Evolutionary conservation across 2,888 invertebrate species (phyloP).

Genomic region (Cataglyphis rosenhaueri): DNA sequence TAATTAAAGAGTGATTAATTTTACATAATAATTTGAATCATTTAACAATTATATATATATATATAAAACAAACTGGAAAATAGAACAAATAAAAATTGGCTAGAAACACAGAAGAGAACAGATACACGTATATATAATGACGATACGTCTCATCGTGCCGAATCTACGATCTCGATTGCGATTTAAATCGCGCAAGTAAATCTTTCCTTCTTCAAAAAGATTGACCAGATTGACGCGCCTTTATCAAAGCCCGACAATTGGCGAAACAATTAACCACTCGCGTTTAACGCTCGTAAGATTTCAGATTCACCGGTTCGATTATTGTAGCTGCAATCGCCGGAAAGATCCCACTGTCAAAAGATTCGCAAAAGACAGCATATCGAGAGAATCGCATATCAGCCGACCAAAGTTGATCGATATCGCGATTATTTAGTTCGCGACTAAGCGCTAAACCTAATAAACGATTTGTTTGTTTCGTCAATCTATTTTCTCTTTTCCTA

Average conservation of each 20-base stretch:
- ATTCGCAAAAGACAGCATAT: conserved; percentile 33
- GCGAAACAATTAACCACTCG: conserved; percentile 34
- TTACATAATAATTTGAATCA: neutral
- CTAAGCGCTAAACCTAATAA: conserved; percentile 76
- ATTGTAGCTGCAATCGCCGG: neutral
- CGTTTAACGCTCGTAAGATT: conserved; percentile 21
- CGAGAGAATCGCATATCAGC: neutral
- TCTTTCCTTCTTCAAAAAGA: conserved; percentile 8
- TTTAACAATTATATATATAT: conserved; percentile 28
- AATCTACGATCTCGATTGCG: conserved; percentile 77
- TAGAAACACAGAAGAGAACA: conserved; percentile 75
- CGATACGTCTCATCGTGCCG: conserved; percentile 70
- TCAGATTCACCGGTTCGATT: neutral
- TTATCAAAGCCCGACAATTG: conserved; percentile 14
- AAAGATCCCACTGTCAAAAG: conserved; percentile 25
- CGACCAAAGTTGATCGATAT: neutral
- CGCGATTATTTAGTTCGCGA: conserved; percentile 38
- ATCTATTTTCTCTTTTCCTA: conserved; percentile 71
- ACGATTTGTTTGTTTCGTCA: conserved; percentile 75
- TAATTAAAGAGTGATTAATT: neutral
- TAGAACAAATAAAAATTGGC: conserved; percentile 80
- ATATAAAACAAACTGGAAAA: conserved; percentile 73
- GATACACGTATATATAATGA: conserved; percentile 54
- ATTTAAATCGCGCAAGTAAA: conserved; percentile 57
- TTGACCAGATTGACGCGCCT: neutral